These are phyloP conservation scores for Goniozus legneri DNA, from an alignment of 1,140 invertebrate species.

Conservation along the genomic window DNA sequence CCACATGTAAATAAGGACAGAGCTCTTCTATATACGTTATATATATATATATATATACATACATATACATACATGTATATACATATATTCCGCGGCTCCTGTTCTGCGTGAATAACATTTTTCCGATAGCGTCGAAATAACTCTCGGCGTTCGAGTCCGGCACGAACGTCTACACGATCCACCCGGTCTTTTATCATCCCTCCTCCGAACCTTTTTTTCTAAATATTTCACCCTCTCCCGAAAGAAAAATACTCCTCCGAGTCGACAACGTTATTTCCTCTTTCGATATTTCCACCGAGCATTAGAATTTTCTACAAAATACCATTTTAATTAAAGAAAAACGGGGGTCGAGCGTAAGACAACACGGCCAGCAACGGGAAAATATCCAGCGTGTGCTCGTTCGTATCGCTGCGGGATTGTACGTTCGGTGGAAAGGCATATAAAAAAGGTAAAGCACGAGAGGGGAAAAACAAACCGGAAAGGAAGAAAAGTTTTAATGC, in stretches of 20 bases:
- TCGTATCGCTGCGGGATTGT: too few species aligned
- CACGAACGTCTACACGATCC: too few species aligned
- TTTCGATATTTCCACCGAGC: too few species aligned
- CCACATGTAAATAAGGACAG: conserved; percentile 56
- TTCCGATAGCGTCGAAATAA: conserved; percentile 47
- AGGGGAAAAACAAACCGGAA: neutral
- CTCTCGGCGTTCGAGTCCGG: conserved; percentile 26
- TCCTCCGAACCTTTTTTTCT: neutral
- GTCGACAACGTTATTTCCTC: too few species aligned
- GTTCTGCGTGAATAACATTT: conserved; percentile 54
- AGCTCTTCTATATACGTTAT: conserved; percentile 37
- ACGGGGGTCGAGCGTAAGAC: too few species aligned
- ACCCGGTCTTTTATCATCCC: neutral
- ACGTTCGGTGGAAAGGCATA: neutral
- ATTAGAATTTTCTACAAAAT: too few species aligned
- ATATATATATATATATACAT: too few species aligned
- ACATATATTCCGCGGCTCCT: conserved; percentile 22
- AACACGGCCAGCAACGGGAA: too few species aligned
- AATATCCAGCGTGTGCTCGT: too few species aligned
- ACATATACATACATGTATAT: too few species aligned
- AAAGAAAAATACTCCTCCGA: too few species aligned
- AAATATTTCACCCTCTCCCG: neutral
- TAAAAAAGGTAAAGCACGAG: neutral
- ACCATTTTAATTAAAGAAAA: too few species aligned
- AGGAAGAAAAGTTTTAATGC: neutral